Evolutionary conservation across 1,140 invertebrate species (phyloP), one percentile per base, ranked within the genome.

Genomic region (Venturia canescens): DNA sequence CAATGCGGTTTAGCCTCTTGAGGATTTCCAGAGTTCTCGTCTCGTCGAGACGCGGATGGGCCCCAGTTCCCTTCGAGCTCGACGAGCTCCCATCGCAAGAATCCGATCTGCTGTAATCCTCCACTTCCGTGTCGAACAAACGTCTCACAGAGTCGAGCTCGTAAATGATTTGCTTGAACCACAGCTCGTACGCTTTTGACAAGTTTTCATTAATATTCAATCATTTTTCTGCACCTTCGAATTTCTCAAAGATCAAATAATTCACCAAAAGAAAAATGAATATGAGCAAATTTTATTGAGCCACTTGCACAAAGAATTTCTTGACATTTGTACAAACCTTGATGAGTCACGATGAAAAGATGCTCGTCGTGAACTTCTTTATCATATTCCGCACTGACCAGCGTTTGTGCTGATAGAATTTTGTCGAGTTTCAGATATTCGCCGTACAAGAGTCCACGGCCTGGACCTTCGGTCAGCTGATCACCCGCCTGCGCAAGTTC

Each of bases 121-220:
- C 86, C 23, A 84, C 84, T 31, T 89, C 88, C 0, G 94, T 94
- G 81, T 94, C 95, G 84, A 99, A 97, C 66, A 99, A 92, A 1
- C 93, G 91, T 72, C 98, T 91, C 9, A 99, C 96, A 0, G 98
- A 99, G 88, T 99, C 98, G 78, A 99, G 92, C 88, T 99, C 99
- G 88, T 95, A 99, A 76, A 99, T 96, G 53, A 99, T 99, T 93
- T 99, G 98, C 91, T 99, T 99, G 93, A 99, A 99, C 99, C 99
- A 99, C 18, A 99, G 92, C 90, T 99, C 99, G 91, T 99, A 99
- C 0, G 98, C 98, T 99, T 69, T 69, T 63, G 18, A 92, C 18
- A 83, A 92, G 88, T 38, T 82, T 50, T 57, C 13, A 23, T 57
- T 57, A n/a, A n/a, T 57, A 57, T n/a, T 57, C 50, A 21, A 53